phyloP scores from a whole-genome alignment of 2,113 vertebrate genomes.

The Saccopteryx bilineata region DNA sequence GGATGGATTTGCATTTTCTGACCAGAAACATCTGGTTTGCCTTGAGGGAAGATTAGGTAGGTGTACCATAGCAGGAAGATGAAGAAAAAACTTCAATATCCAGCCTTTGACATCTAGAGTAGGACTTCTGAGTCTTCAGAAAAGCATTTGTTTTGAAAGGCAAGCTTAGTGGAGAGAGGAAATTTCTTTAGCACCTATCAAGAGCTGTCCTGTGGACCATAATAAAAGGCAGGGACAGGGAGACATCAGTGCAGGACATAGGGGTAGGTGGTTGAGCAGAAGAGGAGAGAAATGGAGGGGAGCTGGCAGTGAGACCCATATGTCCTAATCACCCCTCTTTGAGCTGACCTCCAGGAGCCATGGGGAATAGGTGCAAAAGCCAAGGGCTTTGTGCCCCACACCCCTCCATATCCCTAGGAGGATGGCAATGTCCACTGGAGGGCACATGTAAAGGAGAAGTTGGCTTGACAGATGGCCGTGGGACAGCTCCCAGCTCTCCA shows the following conservation, averaged over 20 bases:
- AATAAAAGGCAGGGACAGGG: neutral
- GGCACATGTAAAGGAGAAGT: neutral
- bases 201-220: neutral
- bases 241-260: neutral
- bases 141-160: neutral
- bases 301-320: neutral
- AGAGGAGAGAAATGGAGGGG: neutral
- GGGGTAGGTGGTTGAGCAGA: neutral
- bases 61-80: neutral
- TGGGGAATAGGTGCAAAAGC: neutral
- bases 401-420: neutral
- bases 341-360: neutral
- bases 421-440: neutral
- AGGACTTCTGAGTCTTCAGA: neutral
- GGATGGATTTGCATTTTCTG: constrained; percentile 13
- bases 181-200: neutral
- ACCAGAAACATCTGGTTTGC: neutral
- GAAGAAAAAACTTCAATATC: neutral
- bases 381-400: neutral
- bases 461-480: neutral
- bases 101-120: neutral
- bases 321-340: neutral
- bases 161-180: neutral
- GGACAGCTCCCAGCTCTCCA: neutral
- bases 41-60: neutral